These are phyloP conservation scores for Pipistrellus pygmaeus DNA, from an alignment of 2,797 vertebrate genomes.

Conservation along the genomic window DNA sequence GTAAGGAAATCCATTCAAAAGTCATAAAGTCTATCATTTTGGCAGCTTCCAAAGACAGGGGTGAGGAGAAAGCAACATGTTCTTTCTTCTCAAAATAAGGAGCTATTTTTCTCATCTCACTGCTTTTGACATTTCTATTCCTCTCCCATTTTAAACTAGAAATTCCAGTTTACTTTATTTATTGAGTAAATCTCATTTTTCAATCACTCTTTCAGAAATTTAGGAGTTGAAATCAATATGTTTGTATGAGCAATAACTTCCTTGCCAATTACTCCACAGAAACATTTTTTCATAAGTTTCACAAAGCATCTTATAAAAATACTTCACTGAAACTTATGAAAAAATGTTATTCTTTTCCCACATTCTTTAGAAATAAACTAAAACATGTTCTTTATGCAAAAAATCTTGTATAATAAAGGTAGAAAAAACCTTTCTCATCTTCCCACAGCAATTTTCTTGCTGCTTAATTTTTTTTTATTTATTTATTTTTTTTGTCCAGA, in stretches of 20 bases:
- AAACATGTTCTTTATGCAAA: not conserved
- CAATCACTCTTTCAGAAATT: conserved; percentile 56
- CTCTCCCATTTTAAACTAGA: conserved; percentile 29
- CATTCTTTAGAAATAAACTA: not conserved
- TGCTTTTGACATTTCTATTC: conserved; percentile 18
- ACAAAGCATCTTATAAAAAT: not conserved
- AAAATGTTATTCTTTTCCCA: not conserved
- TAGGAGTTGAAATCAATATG: conserved; percentile 26
- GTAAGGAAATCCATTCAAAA: conserved; percentile 32
- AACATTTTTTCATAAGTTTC: not conserved
- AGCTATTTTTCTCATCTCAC: conserved; percentile 49
- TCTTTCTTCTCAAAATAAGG: not conserved
- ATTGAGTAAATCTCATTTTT: conserved; percentile 18
- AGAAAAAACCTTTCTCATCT: not conserved
- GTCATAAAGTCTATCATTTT: not conserved
- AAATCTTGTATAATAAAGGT: not conserved
- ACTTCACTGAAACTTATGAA: not conserved
- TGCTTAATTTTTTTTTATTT: not conserved
- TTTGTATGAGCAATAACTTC: conserved; percentile 21
- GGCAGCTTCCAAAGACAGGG: not conserved
- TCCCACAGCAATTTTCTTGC: not conserved
- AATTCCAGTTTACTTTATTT: conserved; percentile 23
- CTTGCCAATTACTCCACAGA: not conserved
- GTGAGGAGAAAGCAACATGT: not conserved
- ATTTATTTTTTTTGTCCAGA: not conserved